Evolutionary conservation across 2,113 vertebrate species (phyloP).

Genomic region (Pluvialis apricaria): DNA sequence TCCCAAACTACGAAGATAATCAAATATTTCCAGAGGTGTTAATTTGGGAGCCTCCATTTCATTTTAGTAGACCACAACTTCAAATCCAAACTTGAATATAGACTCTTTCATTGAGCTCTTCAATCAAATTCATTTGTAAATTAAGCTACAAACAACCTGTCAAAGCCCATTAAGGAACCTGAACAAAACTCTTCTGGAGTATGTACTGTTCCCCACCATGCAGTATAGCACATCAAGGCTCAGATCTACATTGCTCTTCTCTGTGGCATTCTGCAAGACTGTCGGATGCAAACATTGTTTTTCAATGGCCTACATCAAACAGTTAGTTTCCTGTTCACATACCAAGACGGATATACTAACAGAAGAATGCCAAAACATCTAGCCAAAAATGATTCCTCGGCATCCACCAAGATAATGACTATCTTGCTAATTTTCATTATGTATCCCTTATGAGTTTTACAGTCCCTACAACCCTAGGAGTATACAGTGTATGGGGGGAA

Average conservation of each 20-base stretch:
- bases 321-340: background rate
- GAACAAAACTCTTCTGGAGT: background rate
- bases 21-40: background rate
- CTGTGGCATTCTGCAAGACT: background rate
- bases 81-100: background rate
- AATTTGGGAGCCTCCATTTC: background rate
- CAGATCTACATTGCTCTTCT: background rate
- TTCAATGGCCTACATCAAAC: background rate
- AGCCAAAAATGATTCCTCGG: background rate
- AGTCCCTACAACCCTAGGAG: background rate
- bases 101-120: slow-evolving; percentile 8
- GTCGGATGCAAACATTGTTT: background rate
- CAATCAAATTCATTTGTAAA: slow-evolving; percentile 5
- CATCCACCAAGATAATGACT: background rate
- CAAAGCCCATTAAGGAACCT: background rate
- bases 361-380: background rate
- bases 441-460: background rate
- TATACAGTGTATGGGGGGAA: background rate
- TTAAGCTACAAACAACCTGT: slow-evolving; percentile 6
- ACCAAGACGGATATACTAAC: background rate
- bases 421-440: background rate
- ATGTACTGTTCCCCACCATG: background rate
- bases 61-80: background rate
- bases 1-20: background rate
- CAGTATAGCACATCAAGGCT: background rate